Conservation (phyloP, 2,888 invertebrate genomes). For the Brachyptera putata region DNA sequence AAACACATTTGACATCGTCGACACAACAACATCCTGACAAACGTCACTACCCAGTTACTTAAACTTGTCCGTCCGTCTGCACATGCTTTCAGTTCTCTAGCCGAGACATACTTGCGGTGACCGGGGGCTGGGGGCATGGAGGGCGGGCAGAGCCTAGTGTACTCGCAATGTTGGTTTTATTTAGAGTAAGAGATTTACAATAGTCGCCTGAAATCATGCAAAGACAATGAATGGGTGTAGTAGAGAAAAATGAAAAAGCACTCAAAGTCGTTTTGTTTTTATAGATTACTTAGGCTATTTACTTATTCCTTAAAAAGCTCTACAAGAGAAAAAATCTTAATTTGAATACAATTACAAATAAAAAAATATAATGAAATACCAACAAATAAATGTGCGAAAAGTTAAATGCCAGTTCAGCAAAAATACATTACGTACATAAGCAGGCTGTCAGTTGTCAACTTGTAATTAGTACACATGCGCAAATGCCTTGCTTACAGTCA, state of each 20-base stretch:
- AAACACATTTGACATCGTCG: constrained; percentile 12
- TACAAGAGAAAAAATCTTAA: constrained; percentile 34
- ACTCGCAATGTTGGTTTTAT: constrained; percentile 33
- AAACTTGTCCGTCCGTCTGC: constrained; percentile 36
- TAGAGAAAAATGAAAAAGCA: constrained; percentile 34
- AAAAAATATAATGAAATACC: constrained; percentile 30
- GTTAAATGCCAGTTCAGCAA: constrained; percentile 33
- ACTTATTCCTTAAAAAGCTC: constrained; percentile 35
- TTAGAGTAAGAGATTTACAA: constrained; percentile 28
- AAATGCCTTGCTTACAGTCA: constrained; percentile 27
- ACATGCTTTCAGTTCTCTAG: constrained; percentile 14
- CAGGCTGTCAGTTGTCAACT: constrained; percentile 23
- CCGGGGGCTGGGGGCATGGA: no score
- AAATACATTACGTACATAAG: constrained; percentile 34
- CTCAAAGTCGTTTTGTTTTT: constrained; percentile 28
- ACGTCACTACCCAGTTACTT: constrained; percentile 34
- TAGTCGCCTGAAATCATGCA: constrained; percentile 36
- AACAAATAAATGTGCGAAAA: constrained; percentile 32
- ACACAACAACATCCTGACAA: constrained; percentile 13
- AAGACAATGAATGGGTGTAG: constrained; percentile 31
- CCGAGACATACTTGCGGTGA: no score
- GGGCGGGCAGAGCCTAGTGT: constrained; percentile 28
- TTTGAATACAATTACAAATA: constrained; percentile 35
- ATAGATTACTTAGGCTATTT: constrained; percentile 34
- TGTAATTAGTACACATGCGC: constrained; percentile 25